These are phyloP conservation scores for Molossus molossus DNA, from an alignment of 2,797 vertebrate genomes.

Conservation along the genomic window DNA sequence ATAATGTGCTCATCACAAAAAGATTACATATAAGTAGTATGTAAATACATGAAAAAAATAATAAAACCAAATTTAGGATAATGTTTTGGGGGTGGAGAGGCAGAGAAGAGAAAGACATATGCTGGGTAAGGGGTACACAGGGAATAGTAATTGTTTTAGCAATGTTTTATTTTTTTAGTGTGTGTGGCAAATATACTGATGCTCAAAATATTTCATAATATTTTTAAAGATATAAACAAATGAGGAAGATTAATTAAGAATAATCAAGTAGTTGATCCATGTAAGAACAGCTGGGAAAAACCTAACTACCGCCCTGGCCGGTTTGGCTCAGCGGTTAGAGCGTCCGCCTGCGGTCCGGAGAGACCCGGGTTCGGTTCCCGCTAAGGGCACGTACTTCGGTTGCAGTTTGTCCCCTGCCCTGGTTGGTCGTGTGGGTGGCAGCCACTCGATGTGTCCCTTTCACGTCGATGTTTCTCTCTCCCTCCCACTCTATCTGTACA, in stretches of 20 bases:
- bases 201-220: background rate
- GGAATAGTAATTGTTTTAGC: background rate
- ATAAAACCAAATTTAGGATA: background rate
- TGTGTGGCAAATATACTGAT: background rate
- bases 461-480: too few relatives aligned
- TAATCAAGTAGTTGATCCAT: background rate
- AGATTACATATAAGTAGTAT: background rate
- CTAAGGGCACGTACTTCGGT: too few relatives aligned
- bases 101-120: background rate
- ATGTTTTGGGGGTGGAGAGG: background rate
- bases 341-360: too few relatives aligned
- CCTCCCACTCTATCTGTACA: too few relatives aligned
- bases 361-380: too few relatives aligned
- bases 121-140: background rate
- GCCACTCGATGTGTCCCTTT: too few relatives aligned
- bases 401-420: too few relatives aligned
- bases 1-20: background rate
- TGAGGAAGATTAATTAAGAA: slow-evolving; percentile 34
- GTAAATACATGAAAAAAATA: background rate
- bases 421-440: too few relatives aligned
- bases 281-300: background rate
- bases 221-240: background rate
- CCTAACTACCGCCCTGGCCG: background rate
- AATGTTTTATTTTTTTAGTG: background rate
- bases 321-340: too few relatives aligned